phyloP scores from a whole-genome alignment of 2,113 vertebrate species.

The Pterocles burchelli region DNA sequence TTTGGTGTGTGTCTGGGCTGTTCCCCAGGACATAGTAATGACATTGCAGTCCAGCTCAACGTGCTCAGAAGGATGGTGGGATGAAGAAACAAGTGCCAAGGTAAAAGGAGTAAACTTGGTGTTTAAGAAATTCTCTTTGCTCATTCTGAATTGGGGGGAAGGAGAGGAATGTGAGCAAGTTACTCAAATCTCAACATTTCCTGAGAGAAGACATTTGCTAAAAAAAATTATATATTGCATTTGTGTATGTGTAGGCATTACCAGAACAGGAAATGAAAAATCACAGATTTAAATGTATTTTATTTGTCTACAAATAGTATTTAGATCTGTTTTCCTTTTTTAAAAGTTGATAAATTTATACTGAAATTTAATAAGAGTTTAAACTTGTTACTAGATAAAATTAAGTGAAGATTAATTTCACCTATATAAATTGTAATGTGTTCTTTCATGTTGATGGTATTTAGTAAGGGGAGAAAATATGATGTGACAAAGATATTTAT shows the following conservation, averaged over 20 bases:
- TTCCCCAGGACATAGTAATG: conserved; percentile 81
- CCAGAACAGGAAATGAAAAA: not conserved
- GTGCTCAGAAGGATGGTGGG: conserved; percentile 87
- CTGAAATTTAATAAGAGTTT: not conserved
- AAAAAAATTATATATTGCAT: not conserved
- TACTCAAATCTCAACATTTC: not conserved
- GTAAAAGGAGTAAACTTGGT: conserved; percentile 22
- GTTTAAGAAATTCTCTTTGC: not conserved
- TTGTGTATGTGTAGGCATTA: not conserved
- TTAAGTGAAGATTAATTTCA: not conserved
- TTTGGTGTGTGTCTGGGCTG: conserved; percentile 92
- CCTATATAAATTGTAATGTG: not conserved
- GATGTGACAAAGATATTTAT: not conserved
- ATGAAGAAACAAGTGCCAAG: conserved; percentile 76
- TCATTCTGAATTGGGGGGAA: not conserved
- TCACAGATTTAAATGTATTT: not conserved
- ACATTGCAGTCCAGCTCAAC: conserved; percentile 75
- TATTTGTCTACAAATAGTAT: not conserved
- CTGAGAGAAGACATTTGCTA: not conserved
- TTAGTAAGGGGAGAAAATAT: not conserved
- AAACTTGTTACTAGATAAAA: not conserved
- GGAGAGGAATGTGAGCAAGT: not conserved
- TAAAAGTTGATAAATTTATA: not conserved
- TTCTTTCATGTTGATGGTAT: not conserved
- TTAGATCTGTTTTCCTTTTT: not conserved